These are phyloP conservation scores for Sesamia nonagrioides DNA, from an alignment of 1,140 invertebrate species.

Conservation along the genomic window DNA sequence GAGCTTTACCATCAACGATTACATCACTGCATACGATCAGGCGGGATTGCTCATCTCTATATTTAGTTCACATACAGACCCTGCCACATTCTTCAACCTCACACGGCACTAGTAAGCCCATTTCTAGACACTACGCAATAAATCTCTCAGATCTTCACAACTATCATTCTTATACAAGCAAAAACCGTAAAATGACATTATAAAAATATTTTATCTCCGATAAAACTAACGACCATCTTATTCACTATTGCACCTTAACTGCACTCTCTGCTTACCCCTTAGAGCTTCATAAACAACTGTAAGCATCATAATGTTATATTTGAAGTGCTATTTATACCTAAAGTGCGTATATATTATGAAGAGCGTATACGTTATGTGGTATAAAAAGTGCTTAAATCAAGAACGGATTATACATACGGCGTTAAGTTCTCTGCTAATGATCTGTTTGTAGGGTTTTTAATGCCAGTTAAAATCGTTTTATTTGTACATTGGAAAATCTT, in stretches of 20 bases:
- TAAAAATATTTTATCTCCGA: conserved; percentile 3
- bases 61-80: too few species aligned
- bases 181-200: conserved; percentile 1
- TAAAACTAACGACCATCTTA: conserved; percentile 7
- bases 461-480: too few species aligned
- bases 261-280: neutral
- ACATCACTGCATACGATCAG: too few species aligned
- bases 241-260: neutral
- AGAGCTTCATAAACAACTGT: conserved; percentile 16
- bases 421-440: conserved; percentile 53
- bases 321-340: conserved; percentile 20
- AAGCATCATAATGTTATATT: conserved; percentile 35
- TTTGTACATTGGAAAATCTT: too few species aligned
- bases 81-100: too few species aligned
- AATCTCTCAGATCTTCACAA: neutral
- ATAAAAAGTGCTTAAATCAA: conserved; percentile 28
- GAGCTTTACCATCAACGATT: too few species aligned
- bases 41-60: too few species aligned
- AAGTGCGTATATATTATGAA: conserved; percentile 1
- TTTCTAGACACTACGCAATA: neutral
- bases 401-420: conserved; percentile 46
- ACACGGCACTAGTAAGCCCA: too few species aligned
- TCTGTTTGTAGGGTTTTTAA: conserved; percentile 24
- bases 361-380: neutral
- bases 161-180: neutral